Evolutionary conservation across 2,113 vertebrate species (phyloP).

Genomic region (Trogon surrucura): DNA sequence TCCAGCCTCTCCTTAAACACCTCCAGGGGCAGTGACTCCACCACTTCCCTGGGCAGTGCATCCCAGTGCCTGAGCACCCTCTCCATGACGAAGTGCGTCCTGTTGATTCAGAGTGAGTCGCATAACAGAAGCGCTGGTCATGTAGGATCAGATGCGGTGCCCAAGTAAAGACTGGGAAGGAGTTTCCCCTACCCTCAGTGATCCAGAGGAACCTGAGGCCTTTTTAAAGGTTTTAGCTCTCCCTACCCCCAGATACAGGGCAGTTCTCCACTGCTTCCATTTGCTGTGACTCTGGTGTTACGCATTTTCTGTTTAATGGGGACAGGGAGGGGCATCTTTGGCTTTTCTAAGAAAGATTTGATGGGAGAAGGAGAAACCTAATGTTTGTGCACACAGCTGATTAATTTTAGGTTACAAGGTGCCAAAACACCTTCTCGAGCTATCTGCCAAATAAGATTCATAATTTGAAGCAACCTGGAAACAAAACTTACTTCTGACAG

Average conservation of each 20-base stretch:
- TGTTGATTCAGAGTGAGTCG: background rate
- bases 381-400: background rate
- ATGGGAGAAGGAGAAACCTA: background rate
- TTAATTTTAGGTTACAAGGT: slow-evolving; percentile 34
- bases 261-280: background rate
- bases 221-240: background rate
- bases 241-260: accelerated
- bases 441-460: background rate
- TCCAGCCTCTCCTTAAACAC: no score
- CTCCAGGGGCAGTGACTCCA: no score
- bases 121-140: background rate
- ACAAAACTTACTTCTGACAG: slow-evolving; percentile 12
- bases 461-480: background rate
- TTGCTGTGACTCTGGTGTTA: background rate
- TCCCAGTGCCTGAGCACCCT: no score
- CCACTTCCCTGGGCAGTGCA: no score
- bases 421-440: slow-evolving; percentile 20
- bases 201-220: background rate
- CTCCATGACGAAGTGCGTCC: no score
- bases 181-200: background rate
- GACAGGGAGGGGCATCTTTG: background rate
- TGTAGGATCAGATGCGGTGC: background rate
- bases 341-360: background rate
- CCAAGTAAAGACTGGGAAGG: background rate
- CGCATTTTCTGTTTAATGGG: background rate